Evolutionary conservation across 2,888 invertebrate species (phyloP), one percentile per base, ranked within the genome.

Genomic region (Dryobota labecula): DNA sequence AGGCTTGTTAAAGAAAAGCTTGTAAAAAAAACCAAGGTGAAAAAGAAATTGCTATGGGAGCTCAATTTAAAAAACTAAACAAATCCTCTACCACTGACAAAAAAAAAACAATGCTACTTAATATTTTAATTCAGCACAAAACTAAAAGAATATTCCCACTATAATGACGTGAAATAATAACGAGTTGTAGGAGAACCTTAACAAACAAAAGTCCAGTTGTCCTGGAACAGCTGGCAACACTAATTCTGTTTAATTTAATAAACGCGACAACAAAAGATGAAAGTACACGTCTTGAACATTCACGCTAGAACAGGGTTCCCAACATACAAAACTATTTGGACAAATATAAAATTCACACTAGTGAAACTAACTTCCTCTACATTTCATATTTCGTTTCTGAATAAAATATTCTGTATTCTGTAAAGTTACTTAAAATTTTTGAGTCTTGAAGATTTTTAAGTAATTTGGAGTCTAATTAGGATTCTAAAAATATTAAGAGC

Each of bases 231-330:
- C 70, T 82, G 74, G 83, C 70, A 79, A 82, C 83, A 77, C 73
- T 74, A 66, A 82, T 84, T 79, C 57, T 69, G 60, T 74, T 73
- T 84, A 79, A 84, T 84, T 77, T 82, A 79, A 84, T 82, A 84
- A 79, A 75, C 60, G 66, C 51, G 66, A 66, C 73, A 58, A 61
- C 83, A 78, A 78, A 76, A 83, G 70, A 82, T 84, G 70, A 67
- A 65, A 73, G 62, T 67, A 70, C 53, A 73, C 66, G n/a, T n/a
- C n/a, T 74, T 45, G 58, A 66, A 64, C 51, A 75, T 75, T 80
- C 51, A 43, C 45, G 9, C 20, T 68, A 20, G 30, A 33, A n/a
- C n/a, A 84, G 85, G 85, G 83, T 70, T 85, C 70, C 24, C 66
- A 69, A n/a, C 30, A 3, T 27, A 45, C 8, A 2, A 30, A 56